Percentiles rank a stretch among this genome's conserved stretches.
These are phyloP conservation scores for Scotopteryx bipunctaria DNA, from an alignment of 2,888 invertebrate genomes.

Conservation along the genomic window DNA sequence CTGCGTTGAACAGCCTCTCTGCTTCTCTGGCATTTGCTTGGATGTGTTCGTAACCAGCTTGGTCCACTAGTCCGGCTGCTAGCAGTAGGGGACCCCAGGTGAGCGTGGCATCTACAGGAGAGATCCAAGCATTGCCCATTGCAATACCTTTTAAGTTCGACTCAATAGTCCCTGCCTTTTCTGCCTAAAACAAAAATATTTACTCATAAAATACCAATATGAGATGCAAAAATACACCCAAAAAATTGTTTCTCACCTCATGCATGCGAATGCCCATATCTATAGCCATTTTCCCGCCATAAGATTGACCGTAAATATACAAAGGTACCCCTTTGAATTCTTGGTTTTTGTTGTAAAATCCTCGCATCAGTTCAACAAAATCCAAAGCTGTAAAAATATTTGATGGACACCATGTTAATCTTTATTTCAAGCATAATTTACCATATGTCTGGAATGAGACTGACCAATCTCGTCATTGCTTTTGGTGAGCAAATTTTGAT, in stretches of 20 bases:
- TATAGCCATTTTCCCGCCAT: conserved; percentile 96
- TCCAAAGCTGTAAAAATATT: conserved; percentile 83
- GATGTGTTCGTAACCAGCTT: conserved; percentile 84
- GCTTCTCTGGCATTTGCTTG: conserved; percentile 82
- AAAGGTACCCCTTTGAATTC: conserved; percentile 89
- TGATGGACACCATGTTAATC: conserved; percentile 25
- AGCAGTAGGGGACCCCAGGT: conserved; percentile 93
- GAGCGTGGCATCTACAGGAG: conserved; percentile 91
- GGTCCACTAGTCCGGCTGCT: conserved; percentile 88
- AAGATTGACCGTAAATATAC: conserved; percentile 95
- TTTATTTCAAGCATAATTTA: not conserved
- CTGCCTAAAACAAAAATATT: conserved; percentile 74
- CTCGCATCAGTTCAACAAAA: conserved; percentile 87
- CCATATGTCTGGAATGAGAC: not conserved
- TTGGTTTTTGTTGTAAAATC: conserved; percentile 86
- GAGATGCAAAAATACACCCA: too few species aligned
- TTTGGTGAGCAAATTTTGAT: conserved; percentile 54
- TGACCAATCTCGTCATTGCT: conserved; percentile 75
- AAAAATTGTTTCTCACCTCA: conserved; percentile 61
- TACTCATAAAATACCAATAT: not conserved
- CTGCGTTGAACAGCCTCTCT: conserved; percentile 81
- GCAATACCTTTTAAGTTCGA: conserved; percentile 91
- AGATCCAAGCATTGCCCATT: conserved; percentile 95
- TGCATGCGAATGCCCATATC: conserved; percentile 88
- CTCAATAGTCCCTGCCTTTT: conserved; percentile 82